phyloP scores from a whole-genome alignment of 2,113 vertebrate genomes.

The Panurus biarmicus region DNA sequence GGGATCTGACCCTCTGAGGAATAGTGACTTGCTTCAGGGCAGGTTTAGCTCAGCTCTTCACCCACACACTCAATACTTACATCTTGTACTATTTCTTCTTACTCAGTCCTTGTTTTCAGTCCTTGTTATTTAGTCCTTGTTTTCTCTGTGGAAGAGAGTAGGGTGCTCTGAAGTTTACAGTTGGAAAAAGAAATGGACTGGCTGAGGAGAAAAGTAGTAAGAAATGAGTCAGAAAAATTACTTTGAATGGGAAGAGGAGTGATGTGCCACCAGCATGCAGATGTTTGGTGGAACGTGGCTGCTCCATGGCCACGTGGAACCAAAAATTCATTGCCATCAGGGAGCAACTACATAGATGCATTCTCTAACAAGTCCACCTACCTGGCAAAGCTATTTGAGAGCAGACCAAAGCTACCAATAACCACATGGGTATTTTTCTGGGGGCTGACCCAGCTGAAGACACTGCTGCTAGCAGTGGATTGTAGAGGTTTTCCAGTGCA shows the following conservation, averaged over 20 bases:
- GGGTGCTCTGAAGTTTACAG: background rate
- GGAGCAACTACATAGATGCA: background rate
- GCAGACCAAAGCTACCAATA: background rate
- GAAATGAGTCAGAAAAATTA: background rate
- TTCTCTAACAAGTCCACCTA: background rate
- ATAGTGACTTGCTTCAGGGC: background rate
- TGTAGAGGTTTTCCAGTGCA: background rate
- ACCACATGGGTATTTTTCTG: background rate
- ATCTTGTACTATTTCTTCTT: background rate
- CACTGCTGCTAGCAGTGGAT: background rate
- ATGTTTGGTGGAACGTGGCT: background rate
- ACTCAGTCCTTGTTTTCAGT: too few relatives aligned
- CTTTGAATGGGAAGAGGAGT: background rate
- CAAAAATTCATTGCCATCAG: background rate
- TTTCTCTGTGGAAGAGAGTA: background rate
- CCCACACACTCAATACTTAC: background rate
- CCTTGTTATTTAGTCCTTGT: background rate
- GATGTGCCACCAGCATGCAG: background rate
- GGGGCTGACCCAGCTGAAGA: background rate
- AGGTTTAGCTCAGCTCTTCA: background rate
- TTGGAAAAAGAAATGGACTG: background rate
- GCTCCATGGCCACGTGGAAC: fast-evolving
- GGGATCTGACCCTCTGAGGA: background rate
- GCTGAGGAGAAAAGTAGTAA: background rate
- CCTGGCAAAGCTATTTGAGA: background rate